Evolutionary conservation across 2,888 invertebrate species (phyloP), one percentile per base, ranked within the genome.

Genomic region (Dilophus febrilis): DNA sequence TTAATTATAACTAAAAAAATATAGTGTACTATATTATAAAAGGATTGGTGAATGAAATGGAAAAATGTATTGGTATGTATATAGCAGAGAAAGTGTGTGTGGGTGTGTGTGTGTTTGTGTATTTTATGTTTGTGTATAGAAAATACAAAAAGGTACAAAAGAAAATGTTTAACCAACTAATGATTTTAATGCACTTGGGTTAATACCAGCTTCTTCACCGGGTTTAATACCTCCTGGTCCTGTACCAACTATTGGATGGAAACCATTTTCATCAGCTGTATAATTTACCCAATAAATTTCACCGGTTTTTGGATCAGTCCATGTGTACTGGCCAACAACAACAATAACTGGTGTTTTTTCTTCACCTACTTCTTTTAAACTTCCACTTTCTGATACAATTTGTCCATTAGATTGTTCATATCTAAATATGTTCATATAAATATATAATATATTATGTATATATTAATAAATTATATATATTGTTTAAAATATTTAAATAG

Each of bases 181-280:
- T 38, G 45, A 45, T 39, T 45, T 45, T 27, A 44, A 40, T 22
- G 41, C 41, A 27, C 41, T 44, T 33, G 44, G 41, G 26, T 42
- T 35, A 27, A 45, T 44, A 7, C 30, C 35, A 18, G 42, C 41
- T 38, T 44, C 44, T 36, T 41, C 34, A 36, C 45, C 45, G 27
- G 44, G 38, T 38, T 42, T 42, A 32, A 44, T 41, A 5, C 45
- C 45, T 35, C 44, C 45, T 30, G 43, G 43, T 11, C 45, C 45
- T 10, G 42, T 43, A 30, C 46, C 46, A n/a, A 42, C 35, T 13
- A 39, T 39, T 38, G 46, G 46, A 35, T 42, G 41, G 30, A 40
- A 44, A 37, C 45, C 43, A 26, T 47, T 51, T 38, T 53, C 52
- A 42, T 53, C 53, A 34, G 53, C 53, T 33, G 52, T 52, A 29